A percentile compares a stretch with the other conserved stretches of the same genome.
phyloP scores from a whole-genome alignment of 37 sponge, comb jelly and placozoan species.

The Agelas oroides region DNA sequence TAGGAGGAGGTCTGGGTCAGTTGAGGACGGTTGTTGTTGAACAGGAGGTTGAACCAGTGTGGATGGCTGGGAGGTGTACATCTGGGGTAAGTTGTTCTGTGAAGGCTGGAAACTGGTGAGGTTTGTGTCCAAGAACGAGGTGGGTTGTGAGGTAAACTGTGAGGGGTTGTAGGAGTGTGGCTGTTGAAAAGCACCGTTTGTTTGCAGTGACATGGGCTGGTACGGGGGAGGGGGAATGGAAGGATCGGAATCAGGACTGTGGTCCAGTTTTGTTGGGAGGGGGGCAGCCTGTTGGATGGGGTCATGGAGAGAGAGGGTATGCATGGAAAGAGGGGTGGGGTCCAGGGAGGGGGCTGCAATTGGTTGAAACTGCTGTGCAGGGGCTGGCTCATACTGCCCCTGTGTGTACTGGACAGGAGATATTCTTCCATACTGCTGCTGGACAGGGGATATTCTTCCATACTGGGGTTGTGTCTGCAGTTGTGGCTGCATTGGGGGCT shows the following conservation, averaged over 20 bases:
- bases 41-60: not conserved
- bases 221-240: conserved; percentile 22
- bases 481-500: not conserved
- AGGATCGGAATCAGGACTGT: not conserved
- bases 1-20: not conserved
- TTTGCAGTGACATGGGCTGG: conserved; percentile 11
- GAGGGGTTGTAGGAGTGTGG: not conserved
- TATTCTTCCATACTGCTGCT: no score
- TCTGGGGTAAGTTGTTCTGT: not conserved
- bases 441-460: no score
- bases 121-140: not conserved
- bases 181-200: not conserved
- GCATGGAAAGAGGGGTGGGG: conserved; percentile 12
- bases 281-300: conserved; percentile 14
- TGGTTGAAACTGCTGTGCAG: not conserved
- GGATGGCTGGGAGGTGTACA: not conserved
- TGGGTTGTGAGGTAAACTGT: not conserved
- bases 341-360: not conserved
- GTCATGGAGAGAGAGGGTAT: conserved; percentile 30
- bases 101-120: conserved; percentile 4
- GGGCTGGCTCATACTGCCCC: no score
- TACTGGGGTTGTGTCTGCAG: no score
- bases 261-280: conserved; percentile 34
- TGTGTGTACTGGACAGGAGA: no score
- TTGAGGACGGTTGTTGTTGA: not conserved